These are phyloP conservation scores for Arnoldichthys spilopterus DNA, from an alignment of 2,797 vertebrate species.

Conservation along the genomic window DNA sequence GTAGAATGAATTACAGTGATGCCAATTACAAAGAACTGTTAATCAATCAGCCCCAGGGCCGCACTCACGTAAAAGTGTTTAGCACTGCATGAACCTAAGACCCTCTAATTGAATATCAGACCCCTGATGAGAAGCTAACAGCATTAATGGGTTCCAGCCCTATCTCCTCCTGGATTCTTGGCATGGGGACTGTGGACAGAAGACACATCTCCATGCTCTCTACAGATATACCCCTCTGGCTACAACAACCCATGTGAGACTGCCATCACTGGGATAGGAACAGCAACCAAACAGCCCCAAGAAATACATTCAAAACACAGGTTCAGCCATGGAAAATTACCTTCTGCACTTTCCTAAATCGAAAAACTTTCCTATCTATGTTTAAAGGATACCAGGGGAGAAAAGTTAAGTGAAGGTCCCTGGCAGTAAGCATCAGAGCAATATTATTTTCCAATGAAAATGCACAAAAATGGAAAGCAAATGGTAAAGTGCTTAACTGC, in stretches of 20 bases:
- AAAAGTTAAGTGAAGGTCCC: conserved; percentile 12
- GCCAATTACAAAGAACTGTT: conserved; percentile 33
- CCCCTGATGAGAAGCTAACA: conserved; percentile 66
- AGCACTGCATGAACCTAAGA: conserved; percentile 63
- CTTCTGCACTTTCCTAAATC: conserved; percentile 48
- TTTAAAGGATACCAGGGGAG: conserved; percentile 7
- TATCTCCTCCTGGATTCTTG: conserved; percentile 55
- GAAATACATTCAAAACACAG: conserved; percentile 56
- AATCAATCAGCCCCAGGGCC: conserved; percentile 42
- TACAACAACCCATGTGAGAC: conserved; percentile 34
- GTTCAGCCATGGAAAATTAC: conserved; percentile 49
- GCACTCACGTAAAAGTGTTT: conserved; percentile 41
- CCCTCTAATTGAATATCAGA: conserved; percentile 75
- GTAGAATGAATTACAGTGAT: conserved; percentile 36
- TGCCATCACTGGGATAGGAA: conserved; percentile 50
- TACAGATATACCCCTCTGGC: conserved; percentile 45
- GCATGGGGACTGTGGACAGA: conserved; percentile 29
- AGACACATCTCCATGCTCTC: conserved; percentile 41
- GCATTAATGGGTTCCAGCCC: conserved; percentile 52
- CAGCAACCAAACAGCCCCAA: conserved; percentile 42
- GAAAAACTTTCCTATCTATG: conserved; percentile 30
- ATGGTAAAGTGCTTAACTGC: background rate
- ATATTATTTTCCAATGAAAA: conserved; percentile 8
- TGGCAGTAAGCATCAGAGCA: background rate
- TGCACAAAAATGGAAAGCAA: background rate